Base-by-base conservation (phyloP, 2,113 vertebrate genomes). In the Mugil cephalus region DNA sequence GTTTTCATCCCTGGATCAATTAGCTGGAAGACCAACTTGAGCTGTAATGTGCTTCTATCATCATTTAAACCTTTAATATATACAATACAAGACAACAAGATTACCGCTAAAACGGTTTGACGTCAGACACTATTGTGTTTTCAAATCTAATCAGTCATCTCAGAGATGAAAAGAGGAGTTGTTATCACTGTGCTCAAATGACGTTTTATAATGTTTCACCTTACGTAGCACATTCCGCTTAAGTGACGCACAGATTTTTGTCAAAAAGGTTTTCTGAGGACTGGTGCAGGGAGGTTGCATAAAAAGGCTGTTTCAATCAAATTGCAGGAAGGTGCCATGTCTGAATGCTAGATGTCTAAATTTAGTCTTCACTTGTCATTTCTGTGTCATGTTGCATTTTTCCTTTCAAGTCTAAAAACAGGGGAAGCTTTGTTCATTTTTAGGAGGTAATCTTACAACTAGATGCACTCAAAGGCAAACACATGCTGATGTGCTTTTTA, bases 381-480 rank as follows among this genome's bases (percentile, higher is more conserved):
- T 68, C 65, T 82, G 50, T 63, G 39, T 76, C 51, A 62, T 58
- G 30, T 34, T 34, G 10, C 0, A 54, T 58, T 74, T 68, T 17
- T 53, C 17, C 1, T 56, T 52, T 42, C 13, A 65, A 43, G 21
- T 72, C 56, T 55, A 66, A 67, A 74, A 74, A 58, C 47, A 39
- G 8, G 2, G 21, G 39, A 42, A 36, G n/a, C 21, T 74, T 50
- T 59, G 18, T 58, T 62, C 34, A 48, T 18, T 70, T 66, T 67
- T 48, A 74, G 36, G 47, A 56, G 15, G 42, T 51, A 34, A 56
- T 74, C 18, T 54, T 38, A 40, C 38, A 62, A 74, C 10, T 38
- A 48, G 70, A 75, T 64, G 68, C 59, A 34, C 47, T 46, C 43
- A 11, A 39, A 60, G 67, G 19, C 58, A 74, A 73, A 47, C 19